phyloP scores from a whole-genome alignment of 1,140 invertebrate genomes.

The Heliothis subflexa region DNA sequence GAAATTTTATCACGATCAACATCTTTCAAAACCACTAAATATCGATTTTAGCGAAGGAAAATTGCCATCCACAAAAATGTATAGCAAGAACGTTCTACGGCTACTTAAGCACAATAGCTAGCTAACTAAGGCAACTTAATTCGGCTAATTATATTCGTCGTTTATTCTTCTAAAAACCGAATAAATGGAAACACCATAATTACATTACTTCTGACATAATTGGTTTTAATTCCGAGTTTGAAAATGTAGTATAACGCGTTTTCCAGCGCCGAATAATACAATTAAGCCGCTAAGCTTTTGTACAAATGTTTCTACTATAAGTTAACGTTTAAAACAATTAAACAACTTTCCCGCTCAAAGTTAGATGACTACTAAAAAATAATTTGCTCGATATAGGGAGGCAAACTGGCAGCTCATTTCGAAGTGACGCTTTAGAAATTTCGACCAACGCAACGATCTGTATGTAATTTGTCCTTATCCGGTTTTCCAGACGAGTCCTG shows the following conservation, averaged over 20 bases:
- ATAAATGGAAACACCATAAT: conserved; percentile 38
- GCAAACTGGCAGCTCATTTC: not conserved
- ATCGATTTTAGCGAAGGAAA: not conserved
- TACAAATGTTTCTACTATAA: conserved; percentile 24
- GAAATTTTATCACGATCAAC: conserved; percentile 3
- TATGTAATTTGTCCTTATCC: conserved; percentile 18
- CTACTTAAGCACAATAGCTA: conserved; percentile 7
- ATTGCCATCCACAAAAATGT: not conserved
- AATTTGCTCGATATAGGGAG: conserved; percentile 4
- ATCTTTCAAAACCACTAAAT: conserved; percentile 1
- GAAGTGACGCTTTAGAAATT: conserved; percentile 1
- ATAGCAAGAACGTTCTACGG: not conserved
- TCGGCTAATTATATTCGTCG: conserved; percentile 28
- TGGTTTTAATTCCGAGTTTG: conserved; percentile 35
- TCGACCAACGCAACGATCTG: conserved; percentile 17
- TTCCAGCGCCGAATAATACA: conserved; percentile 7
- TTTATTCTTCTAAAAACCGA: conserved; percentile 21
- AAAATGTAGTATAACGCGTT: conserved; percentile 29
- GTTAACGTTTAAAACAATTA: conserved; percentile 35
- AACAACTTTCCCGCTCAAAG: conserved; percentile 33
- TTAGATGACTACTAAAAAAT: conserved; percentile 28
- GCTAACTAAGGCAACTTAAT: conserved; percentile 22
- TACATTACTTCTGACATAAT: conserved; percentile 41
- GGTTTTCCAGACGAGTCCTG: conserved; percentile 27
- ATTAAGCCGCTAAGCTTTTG: conserved; percentile 24